These are phyloP conservation scores for Canis aureus DNA, from an alignment of 2,113 vertebrate genomes.

Conservation along the genomic window DNA sequence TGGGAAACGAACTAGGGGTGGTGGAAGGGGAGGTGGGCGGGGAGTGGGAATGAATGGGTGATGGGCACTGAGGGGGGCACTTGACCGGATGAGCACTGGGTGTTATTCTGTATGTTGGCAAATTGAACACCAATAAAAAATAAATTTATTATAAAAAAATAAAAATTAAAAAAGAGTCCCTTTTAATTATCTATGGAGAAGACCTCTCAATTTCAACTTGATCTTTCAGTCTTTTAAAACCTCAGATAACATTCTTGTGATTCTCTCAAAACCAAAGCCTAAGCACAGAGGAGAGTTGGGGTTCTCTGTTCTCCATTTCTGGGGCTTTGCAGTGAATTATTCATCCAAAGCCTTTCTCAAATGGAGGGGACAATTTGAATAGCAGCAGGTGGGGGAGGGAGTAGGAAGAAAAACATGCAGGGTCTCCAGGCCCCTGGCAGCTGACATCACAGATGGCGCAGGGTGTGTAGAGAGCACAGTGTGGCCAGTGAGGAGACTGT, in stretches of 20 bases:
- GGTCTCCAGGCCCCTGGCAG: slow-evolving; percentile 53
- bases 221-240: slow-evolving; percentile 36
- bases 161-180: too few species aligned
- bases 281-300: not conserved
- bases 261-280: slow-evolving; percentile 4
- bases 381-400: slow-evolving; percentile 66
- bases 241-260: slow-evolving; percentile 23
- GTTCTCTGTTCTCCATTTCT: slow-evolving; percentile 43
- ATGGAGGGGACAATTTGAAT: slow-evolving; percentile 63
- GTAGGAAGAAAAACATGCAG: slow-evolving; percentile 61
- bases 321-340: slow-evolving; percentile 41
- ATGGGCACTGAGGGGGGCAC: too few species aligned
- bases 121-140: too few species aligned
- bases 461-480: not conserved
- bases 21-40: too few species aligned
- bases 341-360: slow-evolving; percentile 22
- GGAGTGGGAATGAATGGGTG: too few species aligned
- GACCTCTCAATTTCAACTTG: not conserved
- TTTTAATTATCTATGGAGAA: not conserved
- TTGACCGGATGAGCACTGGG: too few species aligned
- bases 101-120: too few species aligned
- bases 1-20: too few species aligned
- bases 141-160: too few species aligned
- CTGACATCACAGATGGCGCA: slow-evolving; percentile 72
- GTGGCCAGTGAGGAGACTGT: slow-evolving; percentile 15